Conservation (phyloP, 2,888 invertebrate genomes). For the Himalopsyche anomala region DNA sequence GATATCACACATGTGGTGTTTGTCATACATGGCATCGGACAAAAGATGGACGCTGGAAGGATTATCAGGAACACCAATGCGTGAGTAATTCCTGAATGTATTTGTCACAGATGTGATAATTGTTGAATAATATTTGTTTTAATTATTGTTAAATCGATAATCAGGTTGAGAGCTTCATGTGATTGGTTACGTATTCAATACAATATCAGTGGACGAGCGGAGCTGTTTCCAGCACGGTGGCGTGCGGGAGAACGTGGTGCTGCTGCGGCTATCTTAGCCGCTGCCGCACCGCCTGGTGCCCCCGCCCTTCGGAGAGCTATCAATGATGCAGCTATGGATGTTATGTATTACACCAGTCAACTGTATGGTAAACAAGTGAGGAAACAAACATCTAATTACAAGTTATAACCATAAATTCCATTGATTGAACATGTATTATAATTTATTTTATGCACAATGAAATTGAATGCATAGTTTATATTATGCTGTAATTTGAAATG, state of each 20-base stretch:
- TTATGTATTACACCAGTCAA: conserved; percentile 85
- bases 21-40: conserved; percentile 85
- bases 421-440: too few relatives aligned
- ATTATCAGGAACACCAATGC: conserved; percentile 79
- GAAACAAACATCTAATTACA: not conserved
- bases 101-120: too few relatives aligned
- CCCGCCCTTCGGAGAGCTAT: conserved; percentile 79
- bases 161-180: conserved; percentile 59
- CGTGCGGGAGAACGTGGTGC: conserved; percentile 62
- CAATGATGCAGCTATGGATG: conserved; percentile 84
- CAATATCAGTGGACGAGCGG: conserved; percentile 59
- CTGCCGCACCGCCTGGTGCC: conserved; percentile 81
- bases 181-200: conserved; percentile 64
- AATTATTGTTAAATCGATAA: not conserved
- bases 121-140: too few relatives aligned
- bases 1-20: conserved; percentile 83
- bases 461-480: too few relatives aligned
- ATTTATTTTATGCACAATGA: too few relatives aligned
- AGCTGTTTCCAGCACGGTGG: conserved; percentile 64
- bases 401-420: too few relatives aligned
- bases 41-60: conserved; percentile 81
- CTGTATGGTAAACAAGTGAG: conserved; percentile 81
- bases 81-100: conserved; percentile 69
- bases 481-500: too few relatives aligned
- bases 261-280: conserved; percentile 78